Evolutionary conservation across 2,797 vertebrate genomes (phyloP).

Genomic region (Decapterus maruadsi): DNA sequence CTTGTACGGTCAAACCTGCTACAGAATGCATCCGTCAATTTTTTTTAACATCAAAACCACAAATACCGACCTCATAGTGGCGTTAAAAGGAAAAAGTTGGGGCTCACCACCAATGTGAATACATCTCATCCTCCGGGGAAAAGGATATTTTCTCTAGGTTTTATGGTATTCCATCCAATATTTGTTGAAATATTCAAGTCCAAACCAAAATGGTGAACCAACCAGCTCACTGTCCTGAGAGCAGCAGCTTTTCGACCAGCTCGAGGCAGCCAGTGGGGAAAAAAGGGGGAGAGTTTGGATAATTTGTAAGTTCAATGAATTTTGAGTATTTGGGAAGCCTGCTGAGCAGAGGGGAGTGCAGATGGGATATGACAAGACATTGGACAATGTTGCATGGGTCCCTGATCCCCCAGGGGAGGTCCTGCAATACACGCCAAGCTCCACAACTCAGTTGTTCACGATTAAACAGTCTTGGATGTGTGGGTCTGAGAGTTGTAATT

Average conservation of each 20-base stretch:
- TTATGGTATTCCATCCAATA: background rate
- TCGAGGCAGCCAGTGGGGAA: constrained; percentile 19
- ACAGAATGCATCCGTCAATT: too few relatives aligned
- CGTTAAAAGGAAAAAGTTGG: background rate
- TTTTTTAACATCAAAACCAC: background rate
- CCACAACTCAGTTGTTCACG: constrained; percentile 14
- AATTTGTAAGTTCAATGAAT: constrained; percentile 49
- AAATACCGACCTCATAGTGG: background rate
- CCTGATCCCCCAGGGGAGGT: constrained; percentile 45
- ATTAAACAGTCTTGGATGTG: constrained; percentile 47
- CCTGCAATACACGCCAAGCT: constrained; percentile 30
- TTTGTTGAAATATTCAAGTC: background rate
- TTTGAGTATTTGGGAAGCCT: constrained; percentile 18
- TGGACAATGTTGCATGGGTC: constrained; percentile 52
- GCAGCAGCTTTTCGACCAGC: constrained; percentile 18
- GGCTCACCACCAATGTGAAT: background rate
- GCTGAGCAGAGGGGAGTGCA: constrained; percentile 31
- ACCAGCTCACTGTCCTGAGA: too few relatives aligned
- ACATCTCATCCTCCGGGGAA: background rate
- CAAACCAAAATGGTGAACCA: background rate
- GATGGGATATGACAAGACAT: constrained; percentile 55
- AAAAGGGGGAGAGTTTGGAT: constrained; percentile 19
- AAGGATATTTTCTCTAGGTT: background rate
- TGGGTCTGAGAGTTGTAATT: constrained; percentile 37
- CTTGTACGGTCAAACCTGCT: too few relatives aligned